Conservation (phyloP, 2,888 invertebrate species). For the Laothoe populi region DNA sequence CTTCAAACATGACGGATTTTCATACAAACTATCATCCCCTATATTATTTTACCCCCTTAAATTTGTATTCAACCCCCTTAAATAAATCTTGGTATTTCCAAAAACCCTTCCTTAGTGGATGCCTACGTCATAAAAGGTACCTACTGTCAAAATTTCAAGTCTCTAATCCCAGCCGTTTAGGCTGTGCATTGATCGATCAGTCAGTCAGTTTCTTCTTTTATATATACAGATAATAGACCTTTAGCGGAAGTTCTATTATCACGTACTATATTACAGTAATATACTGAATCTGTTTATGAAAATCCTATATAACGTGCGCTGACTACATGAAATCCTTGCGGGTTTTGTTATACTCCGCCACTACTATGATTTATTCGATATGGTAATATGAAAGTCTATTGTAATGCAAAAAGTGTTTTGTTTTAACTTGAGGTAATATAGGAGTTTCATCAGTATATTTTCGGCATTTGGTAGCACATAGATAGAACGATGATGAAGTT, state of each 20-base stretch:
- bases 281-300: conserved; percentile 37
- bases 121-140: too few relatives aligned
- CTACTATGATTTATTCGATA: conserved; percentile 25
- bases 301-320: conserved; percentile 35
- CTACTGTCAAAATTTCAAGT: too few relatives aligned
- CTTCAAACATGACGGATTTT: too few relatives aligned
- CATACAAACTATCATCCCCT: too few relatives aligned
- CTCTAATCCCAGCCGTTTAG: too few relatives aligned
- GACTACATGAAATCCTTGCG: conserved; percentile 32
- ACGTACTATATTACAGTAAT: conserved; percentile 19
- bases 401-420: conserved; percentile 24
- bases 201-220: too few relatives aligned
- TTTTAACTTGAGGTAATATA: conserved; percentile 17
- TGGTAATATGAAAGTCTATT: conserved; percentile 21
- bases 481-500: background rate
- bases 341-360: conserved; percentile 14
- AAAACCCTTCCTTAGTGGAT: too few relatives aligned
- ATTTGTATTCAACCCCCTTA: too few relatives aligned
- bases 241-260: background rate
- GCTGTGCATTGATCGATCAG: too few relatives aligned
- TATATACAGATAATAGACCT: conserved; percentile 25
- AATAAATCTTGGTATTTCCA: too few relatives aligned
- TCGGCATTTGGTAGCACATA: background rate
- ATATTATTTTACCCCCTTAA: too few relatives aligned
- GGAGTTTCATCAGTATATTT: conserved; percentile 8